Percentiles rank a stretch among this genome's conserved stretches.
phyloP scores from a whole-genome alignment of 2,797 vertebrate genomes.

The Danio aesculapii region DNA sequence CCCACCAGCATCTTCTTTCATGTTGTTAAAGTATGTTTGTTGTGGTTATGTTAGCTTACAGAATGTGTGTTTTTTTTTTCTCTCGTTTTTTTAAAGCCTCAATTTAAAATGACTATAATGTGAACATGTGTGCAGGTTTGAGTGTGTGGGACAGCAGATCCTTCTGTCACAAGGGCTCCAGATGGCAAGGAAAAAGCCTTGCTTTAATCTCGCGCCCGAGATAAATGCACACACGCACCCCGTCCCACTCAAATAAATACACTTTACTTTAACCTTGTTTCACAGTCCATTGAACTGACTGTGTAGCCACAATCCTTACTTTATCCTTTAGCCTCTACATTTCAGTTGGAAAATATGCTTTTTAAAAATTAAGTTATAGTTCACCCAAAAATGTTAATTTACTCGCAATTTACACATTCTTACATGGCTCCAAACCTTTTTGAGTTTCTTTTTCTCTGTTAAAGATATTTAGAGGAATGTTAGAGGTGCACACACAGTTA shows the following conservation, averaged over 20 bases:
- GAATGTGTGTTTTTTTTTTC: background rate
- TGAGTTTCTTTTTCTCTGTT: too few species aligned
- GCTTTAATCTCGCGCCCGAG: constrained; percentile 73
- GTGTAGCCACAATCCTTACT: background rate
- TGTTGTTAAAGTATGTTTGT: background rate
- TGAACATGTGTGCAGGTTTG: constrained; percentile 20
- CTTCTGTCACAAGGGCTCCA: constrained; percentile 73
- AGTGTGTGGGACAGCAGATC: constrained; percentile 64
- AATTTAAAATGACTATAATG: constrained; percentile 11
- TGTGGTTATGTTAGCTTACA: constrained; percentile 22
- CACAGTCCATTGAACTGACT: background rate
- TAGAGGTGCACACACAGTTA: too few species aligned
- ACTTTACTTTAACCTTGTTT: constrained; percentile 16
- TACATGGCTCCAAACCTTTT: too few species aligned
- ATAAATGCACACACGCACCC: constrained; percentile 51
- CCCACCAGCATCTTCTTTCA: constrained; percentile 21
- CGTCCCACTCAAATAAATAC: constrained; percentile 7
- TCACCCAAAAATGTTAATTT: too few species aligned
- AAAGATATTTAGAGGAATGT: too few species aligned
- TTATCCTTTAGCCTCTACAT: background rate
- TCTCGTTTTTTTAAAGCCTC: background rate
- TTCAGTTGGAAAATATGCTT: constrained; percentile 7
- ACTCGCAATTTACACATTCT: too few species aligned
- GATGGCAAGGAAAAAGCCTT: constrained; percentile 77
- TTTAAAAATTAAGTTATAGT: too few species aligned